A percentile compares a stretch with the other conserved stretches of the same genome.
phyloP scores from a whole-genome alignment of 1,140 invertebrate genomes.

The Lepidurus couesii region DNA sequence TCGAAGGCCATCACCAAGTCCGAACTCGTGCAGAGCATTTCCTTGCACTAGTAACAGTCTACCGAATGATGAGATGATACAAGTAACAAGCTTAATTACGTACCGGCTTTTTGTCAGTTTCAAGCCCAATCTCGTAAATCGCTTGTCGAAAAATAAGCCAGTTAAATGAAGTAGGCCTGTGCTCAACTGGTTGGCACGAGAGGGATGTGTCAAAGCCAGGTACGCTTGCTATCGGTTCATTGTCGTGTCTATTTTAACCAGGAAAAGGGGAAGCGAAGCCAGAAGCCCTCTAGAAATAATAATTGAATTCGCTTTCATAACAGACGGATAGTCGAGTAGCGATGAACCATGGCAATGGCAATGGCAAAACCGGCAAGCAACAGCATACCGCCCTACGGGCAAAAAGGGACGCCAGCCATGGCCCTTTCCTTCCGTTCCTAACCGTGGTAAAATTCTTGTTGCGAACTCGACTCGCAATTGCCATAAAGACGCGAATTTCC shows the following conservation, averaged over 20 bases:
- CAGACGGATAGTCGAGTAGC: background rate
- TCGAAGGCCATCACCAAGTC: background rate
- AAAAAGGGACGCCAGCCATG: constrained; percentile 13
- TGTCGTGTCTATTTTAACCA: background rate
- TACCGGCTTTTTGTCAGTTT: background rate
- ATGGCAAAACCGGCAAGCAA: constrained; percentile 8
- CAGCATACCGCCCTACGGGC: constrained; percentile 13
- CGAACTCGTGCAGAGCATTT: constrained; percentile 2
- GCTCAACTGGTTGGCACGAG: background rate
- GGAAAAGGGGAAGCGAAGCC: background rate
- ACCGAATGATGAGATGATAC: background rate
- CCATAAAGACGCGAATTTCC: background rate
- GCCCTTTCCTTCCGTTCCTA: background rate
- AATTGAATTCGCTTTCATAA: background rate
- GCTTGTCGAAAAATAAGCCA: background rate
- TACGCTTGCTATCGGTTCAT: too few species aligned
- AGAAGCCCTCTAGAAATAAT: background rate
- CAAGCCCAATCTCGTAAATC: background rate
- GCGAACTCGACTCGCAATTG: background rate
- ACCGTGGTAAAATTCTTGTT: background rate
- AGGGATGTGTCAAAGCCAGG: background rate
- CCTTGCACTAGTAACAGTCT: background rate
- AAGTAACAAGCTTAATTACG: background rate
- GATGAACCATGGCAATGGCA: constrained; percentile 11
- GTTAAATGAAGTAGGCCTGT: background rate